phyloP scores from a whole-genome alignment of 35 echinoderm and acorn worm genomes.

The Anneissia japonica region DNA sequence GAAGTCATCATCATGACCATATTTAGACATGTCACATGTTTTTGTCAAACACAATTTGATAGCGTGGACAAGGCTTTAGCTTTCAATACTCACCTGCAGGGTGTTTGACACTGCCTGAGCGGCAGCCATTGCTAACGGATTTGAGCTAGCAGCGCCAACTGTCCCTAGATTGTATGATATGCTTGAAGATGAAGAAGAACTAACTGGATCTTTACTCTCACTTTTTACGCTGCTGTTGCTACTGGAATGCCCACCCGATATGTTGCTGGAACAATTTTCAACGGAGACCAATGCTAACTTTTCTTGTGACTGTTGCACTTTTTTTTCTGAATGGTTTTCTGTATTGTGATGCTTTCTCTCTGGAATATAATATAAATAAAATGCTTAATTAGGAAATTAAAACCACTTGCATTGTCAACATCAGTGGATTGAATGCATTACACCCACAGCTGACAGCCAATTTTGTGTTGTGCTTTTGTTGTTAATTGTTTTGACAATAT shows the following conservation, averaged over 20 bases:
- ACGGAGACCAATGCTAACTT: background rate
- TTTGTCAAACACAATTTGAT: no score
- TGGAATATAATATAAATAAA: no score
- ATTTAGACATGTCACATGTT: no score
- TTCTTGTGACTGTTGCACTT: background rate
- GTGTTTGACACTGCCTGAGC: constrained; percentile 96
- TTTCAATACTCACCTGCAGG: constrained; percentile 69
- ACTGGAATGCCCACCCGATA: constrained; percentile 33
- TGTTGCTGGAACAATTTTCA: background rate
- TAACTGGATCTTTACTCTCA: background rate
- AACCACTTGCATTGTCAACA: background rate
- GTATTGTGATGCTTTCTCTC: constrained; percentile 62
- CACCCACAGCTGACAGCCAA: no score
- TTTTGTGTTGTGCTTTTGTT: no score
- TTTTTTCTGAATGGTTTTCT: constrained; percentile 68
- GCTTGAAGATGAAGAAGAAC: constrained; percentile 6
- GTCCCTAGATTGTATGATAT: constrained; percentile 79
- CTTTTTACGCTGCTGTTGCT: constrained; percentile 10
- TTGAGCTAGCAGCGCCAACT: constrained; percentile 74
- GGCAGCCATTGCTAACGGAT: constrained; percentile 91
- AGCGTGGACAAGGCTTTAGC: no score
- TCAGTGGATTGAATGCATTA: no score
- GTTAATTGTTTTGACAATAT: no score
- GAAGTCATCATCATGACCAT: no score
- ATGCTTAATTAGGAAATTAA: background rate